Percentiles rank a stretch among this genome's conserved stretches.
Conservation (phyloP, 2,888 invertebrate species). For the Flabesymbios commensalis region DNA sequence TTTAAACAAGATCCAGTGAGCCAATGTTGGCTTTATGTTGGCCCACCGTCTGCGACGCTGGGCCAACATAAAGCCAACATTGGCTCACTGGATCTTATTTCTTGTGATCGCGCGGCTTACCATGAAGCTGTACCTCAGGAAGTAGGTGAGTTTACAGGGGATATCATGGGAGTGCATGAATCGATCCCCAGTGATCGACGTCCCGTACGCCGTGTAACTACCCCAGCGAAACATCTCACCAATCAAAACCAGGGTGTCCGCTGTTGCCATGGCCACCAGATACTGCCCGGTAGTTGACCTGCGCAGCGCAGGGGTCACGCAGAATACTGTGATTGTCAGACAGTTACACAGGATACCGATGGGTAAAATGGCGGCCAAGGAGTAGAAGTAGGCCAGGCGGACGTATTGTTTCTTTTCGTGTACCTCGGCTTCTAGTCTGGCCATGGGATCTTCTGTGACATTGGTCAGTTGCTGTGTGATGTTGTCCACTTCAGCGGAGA, state of each 20-base stretch:
- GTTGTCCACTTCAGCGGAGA: too few relatives aligned
- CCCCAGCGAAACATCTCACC: slow-evolving; percentile 16
- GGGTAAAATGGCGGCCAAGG: not conserved
- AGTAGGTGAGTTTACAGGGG: slow-evolving; percentile 6
- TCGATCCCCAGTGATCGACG: not conserved
- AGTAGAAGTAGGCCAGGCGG: not conserved
- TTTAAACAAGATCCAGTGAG: too few relatives aligned
- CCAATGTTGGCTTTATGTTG: too few relatives aligned
- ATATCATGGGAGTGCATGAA: slow-evolving; percentile 2
- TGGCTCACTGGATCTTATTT: too few relatives aligned
- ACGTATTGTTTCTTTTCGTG: too few relatives aligned
- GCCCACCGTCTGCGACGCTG: too few relatives aligned
- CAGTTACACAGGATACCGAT: slow-evolving; percentile 12
- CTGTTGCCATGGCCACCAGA: slow-evolving; percentile 12
- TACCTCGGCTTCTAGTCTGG: too few relatives aligned
- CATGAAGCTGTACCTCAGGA: slow-evolving; percentile 5
- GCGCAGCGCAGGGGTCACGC: not conserved
- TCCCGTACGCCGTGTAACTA: not conserved
- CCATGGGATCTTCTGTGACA: too few relatives aligned
- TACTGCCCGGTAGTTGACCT: slow-evolving; percentile 12
- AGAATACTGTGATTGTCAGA: slow-evolving; percentile 11
- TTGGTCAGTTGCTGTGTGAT: too few relatives aligned
- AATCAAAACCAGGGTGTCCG: slow-evolving; percentile 10
- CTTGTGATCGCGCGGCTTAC: slow-evolving; percentile 24
- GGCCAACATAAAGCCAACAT: too few relatives aligned